Evolutionary conservation across 2,888 invertebrate species (phyloP).

Genomic region (Andrena chrysosceles): DNA sequence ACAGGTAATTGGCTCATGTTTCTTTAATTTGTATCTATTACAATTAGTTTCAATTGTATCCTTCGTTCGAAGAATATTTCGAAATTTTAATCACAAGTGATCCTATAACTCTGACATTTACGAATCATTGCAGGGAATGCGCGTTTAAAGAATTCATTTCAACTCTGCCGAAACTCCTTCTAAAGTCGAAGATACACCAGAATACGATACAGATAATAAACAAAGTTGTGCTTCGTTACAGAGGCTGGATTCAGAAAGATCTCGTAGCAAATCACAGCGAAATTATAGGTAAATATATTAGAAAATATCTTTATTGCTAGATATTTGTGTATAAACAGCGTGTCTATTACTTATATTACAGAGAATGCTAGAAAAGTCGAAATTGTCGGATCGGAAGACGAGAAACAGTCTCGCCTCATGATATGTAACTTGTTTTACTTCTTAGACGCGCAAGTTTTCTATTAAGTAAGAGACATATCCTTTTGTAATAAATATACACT

Average conservation of each 20-base stretch:
- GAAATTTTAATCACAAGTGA: background rate
- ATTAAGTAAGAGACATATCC: constrained; percentile 63
- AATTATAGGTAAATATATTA: constrained; percentile 77
- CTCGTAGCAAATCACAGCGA: constrained; percentile 74
- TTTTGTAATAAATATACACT: constrained; percentile 26
- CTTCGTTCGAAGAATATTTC: background rate
- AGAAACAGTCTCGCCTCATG: constrained; percentile 79
- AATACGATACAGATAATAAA: constrained; percentile 79
- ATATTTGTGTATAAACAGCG: background rate
- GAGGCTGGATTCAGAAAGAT: constrained; percentile 76
- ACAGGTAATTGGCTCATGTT: constrained; percentile 74
- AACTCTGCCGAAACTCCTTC: constrained; percentile 76
- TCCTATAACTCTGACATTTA: background rate
- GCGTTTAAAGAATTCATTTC: constrained; percentile 78
- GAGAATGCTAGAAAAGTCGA: constrained; percentile 81
- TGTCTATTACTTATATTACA: constrained; percentile 67
- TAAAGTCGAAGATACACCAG: constrained; percentile 76
- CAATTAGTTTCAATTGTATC: background rate
- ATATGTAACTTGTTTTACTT: constrained; percentile 83
- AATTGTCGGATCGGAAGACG: constrained; percentile 76
- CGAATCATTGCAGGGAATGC: constrained; percentile 70
- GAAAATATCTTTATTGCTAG: constrained; percentile 12
- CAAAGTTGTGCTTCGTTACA: constrained; percentile 78
- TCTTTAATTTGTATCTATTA: background rate
- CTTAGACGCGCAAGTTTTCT: constrained; percentile 79